phyloP scores from a whole-genome alignment of 2,113 vertebrate genomes.

The Orthonyx spaldingii region DNA sequence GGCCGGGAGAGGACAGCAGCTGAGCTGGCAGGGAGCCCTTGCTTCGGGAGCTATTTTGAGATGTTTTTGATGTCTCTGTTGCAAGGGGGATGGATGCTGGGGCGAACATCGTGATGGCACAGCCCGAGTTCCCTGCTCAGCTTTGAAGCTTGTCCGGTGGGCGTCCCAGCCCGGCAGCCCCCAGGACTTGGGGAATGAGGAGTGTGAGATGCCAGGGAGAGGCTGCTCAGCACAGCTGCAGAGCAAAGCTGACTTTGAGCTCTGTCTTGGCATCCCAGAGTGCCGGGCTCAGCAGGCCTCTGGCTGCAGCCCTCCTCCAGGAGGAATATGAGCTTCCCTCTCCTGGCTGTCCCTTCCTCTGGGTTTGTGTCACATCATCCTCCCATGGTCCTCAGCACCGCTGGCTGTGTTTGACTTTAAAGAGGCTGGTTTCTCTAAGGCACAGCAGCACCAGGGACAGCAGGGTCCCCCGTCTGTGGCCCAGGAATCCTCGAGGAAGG shows the following conservation, averaged over 20 bases:
- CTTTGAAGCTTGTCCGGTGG: background rate
- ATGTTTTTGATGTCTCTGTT: slow-evolving; percentile 47
- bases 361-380: background rate
- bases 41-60: slow-evolving; percentile 49
- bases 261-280: accelerated
- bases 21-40: slow-evolving; percentile 30
- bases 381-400: background rate
- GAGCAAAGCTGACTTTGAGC: background rate
- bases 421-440: background rate
- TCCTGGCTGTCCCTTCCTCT: background rate
- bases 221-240: accelerated
- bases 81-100: slow-evolving; percentile 34
- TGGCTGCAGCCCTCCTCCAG: background rate
- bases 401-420: background rate
- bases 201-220: background rate
- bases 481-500: background rate
- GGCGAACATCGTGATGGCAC: background rate
- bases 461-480: background rate
- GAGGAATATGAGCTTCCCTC: background rate
- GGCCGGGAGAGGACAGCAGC: slow-evolving; percentile 32
- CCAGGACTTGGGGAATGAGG: background rate
- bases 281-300: accelerated
- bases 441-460: background rate
- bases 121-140: background rate
- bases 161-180: background rate